phyloP scores from a whole-genome alignment of 2,113 vertebrate species.

The Pluvianellus socialis region DNA sequence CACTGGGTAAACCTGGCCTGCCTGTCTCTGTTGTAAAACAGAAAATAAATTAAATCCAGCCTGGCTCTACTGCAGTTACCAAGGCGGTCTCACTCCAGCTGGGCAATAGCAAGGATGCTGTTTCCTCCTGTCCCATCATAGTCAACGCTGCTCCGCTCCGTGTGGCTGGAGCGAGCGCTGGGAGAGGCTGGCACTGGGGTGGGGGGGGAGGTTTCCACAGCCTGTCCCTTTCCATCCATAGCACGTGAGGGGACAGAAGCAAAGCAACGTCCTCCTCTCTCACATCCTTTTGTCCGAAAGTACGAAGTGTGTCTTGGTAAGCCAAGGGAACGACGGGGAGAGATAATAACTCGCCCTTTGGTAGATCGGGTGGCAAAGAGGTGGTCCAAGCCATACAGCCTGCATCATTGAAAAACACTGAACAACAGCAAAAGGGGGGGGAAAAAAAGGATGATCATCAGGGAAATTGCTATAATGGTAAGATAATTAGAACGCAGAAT shows the following conservation, averaged over 20 bases:
- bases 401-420: constrained; percentile 28
- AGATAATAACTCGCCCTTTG: constrained; percentile 35
- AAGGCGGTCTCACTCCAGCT: not conserved
- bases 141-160: fast-evolving
- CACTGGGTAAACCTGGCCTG: not conserved
- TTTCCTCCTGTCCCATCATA: not conserved
- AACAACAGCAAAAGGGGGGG: constrained; percentile 9
- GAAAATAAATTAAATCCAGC: constrained; percentile 10
- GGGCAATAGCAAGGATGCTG: not conserved
- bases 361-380: not conserved
- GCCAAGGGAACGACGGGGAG: not conserved
- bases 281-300: not conserved
- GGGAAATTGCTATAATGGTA: constrained; percentile 62
- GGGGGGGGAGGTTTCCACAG: not conserved
- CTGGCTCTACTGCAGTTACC: not conserved
- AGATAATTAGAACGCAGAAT: constrained; percentile 53
- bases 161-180: not conserved
- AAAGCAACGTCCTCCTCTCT: not conserved
- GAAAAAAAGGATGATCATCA: not conserved
- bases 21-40: not conserved
- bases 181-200: not conserved
- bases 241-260: not conserved
- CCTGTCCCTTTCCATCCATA: not conserved
- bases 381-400: constrained; percentile 17
- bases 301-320: not conserved